Conservation (phyloP, 1,140 invertebrate genomes). For the Atta texana region DNA sequence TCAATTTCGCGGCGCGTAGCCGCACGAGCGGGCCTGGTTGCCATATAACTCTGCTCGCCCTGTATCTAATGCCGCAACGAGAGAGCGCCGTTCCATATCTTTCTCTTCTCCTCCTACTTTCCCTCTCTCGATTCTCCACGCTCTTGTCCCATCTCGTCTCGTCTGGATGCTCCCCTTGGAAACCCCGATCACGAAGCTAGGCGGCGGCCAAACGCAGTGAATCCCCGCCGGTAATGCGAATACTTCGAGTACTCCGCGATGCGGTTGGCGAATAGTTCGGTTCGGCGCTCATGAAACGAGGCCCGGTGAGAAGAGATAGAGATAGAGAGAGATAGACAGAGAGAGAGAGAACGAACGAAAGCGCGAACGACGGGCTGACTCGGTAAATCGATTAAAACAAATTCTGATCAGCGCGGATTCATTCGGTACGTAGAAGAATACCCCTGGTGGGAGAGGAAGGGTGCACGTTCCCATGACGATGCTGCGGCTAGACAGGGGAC, state of each 20-base stretch:
- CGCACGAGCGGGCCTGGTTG: constrained; percentile 57
- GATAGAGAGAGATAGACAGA: not conserved
- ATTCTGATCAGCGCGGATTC: constrained; percentile 64
- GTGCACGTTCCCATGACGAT: constrained; percentile 62
- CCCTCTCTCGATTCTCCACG: constrained; percentile 1
- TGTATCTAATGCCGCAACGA: constrained; percentile 62
- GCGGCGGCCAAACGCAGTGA: constrained; percentile 59
- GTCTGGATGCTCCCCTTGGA: constrained; percentile 59
- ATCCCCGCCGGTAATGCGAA: constrained; percentile 60
- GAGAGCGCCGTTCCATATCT: constrained; percentile 56
- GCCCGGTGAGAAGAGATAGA: constrained; percentile 5
- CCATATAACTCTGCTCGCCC: constrained; percentile 57
- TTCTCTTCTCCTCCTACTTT: not conserved
- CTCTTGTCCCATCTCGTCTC: constrained; percentile 60
- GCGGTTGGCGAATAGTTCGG: constrained; percentile 64
- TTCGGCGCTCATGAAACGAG: constrained; percentile 61
- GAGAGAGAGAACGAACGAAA: not conserved
- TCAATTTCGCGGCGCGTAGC: constrained; percentile 63
- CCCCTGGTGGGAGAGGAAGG: constrained; percentile 14
- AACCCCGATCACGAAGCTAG: constrained; percentile 56
- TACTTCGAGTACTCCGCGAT: constrained; percentile 60
- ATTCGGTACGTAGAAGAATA: constrained; percentile 64
- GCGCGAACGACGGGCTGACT: constrained; percentile 39
- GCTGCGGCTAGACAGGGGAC: constrained; percentile 61
- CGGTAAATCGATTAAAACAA: constrained; percentile 65